Base-by-base conservation (phyloP, 2,113 vertebrate species). In the Coreoperca whiteheadi region DNA sequence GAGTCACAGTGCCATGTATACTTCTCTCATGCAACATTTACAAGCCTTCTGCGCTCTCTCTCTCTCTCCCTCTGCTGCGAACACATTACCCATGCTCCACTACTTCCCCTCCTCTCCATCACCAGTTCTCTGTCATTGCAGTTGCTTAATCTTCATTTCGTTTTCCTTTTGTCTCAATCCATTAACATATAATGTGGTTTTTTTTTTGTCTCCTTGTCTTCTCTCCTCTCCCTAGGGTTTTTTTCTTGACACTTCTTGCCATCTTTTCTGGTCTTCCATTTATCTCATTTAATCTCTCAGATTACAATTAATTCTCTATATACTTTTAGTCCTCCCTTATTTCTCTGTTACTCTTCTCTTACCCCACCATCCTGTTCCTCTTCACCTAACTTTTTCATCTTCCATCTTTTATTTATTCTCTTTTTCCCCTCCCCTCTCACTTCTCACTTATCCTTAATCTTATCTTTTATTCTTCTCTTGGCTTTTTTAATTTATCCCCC, bases 11-110 rank as follows among this genome's bases (percentile, higher is more conserved):
- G 94, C 92, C 90, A 94, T 93, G 93, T 94, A 93, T 91, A 93
- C 94, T 89, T 84, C 91, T 84, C 91, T 93, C 93, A 94, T 94
- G 82, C 92, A 94, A 94, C 91, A 93, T 94, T 94, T 93, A 94
- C 88, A 84, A 92, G 87, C 83, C 82, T 85, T 86, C 85, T 84
- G 88, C 86, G 80, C 82, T 18, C 73, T 61, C 75, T 28, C 75
- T 75, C 53, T 53, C 70, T 70, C 56, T 67, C 64, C 69, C 69
- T 75, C 28, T 68, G 56, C 85, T 84, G 70, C 82, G 81, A 79
- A 74, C 87, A 87, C 74, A 86, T 93, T 94, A 90, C 78, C 39
- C 76, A 90, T 59, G 82, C 83, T 89, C 72, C 83, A 82, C 48
- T 89, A 81, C 88, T 84, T 65, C 30, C 64, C 48, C 25, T 74